Conservation (phyloP, 1,140 invertebrate species). For the Atta texana region DNA sequence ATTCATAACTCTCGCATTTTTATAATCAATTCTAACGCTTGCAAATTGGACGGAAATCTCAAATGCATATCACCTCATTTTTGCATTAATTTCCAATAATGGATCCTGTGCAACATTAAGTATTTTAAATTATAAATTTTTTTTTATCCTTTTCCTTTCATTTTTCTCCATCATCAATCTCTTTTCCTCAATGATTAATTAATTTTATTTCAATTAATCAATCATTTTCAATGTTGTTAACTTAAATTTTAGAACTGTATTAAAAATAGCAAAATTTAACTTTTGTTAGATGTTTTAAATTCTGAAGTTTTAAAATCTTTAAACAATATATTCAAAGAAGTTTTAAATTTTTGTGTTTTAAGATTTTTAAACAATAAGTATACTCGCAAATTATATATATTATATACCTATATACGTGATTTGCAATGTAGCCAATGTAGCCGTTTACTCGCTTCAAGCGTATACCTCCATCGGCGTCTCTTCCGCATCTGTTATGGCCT, state of each 20-base stretch:
- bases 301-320: not conserved
- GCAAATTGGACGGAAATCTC: slow-evolving; percentile 3
- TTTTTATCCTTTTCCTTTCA: not conserved
- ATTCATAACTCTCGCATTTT: slow-evolving; percentile 2
- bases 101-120: not conserved
- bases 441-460: slow-evolving; percentile 52
- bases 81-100: not conserved
- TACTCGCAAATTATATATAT: not conserved
- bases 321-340: not conserved
- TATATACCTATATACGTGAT: slow-evolving; percentile 27
- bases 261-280: too few species aligned
- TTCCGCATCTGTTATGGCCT: slow-evolving; percentile 24
- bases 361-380: not conserved
- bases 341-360: not conserved
- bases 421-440: slow-evolving; percentile 36
- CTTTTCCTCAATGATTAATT: not conserved
- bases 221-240: not conserved
- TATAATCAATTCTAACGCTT: not conserved
- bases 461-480: not conserved
- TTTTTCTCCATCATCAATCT: not conserved
- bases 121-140: not conserved
- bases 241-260: not conserved
- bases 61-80: not conserved
- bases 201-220: not conserved
- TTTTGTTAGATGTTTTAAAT: not conserved